phyloP scores from a whole-genome alignment of 2,888 invertebrate genomes.

The Steromphala cineraria region DNA sequence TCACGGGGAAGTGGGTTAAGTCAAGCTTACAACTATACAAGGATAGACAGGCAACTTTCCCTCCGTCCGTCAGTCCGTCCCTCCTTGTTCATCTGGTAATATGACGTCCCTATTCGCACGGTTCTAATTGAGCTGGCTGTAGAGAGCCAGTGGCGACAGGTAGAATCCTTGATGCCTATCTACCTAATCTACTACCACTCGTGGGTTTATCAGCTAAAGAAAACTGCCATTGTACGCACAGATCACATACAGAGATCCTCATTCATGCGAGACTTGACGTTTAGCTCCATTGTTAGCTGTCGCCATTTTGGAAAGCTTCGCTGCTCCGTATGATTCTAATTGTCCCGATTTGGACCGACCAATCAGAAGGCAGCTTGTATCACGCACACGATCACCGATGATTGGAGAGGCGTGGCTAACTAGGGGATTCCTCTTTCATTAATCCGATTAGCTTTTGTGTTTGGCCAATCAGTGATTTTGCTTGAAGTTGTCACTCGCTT shows the following conservation, averaged over 20 bases:
- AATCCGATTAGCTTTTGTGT: conserved; percentile 43
- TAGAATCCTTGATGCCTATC: conserved; percentile 21
- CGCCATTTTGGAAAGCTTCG: conserved; percentile 13
- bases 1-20: conserved; percentile 9
- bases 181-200: conserved; percentile 13
- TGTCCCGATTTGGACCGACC: conserved; percentile 31
- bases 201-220: conserved; percentile 19
- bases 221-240: conserved; percentile 2
- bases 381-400: conserved; percentile 39
- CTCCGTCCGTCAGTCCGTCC: neutral
- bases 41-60: conserved; percentile 17
- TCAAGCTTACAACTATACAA: neutral
- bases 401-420: conserved; percentile 45
- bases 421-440: conserved; percentile 38
- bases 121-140: conserved; percentile 5
- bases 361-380: conserved; percentile 34
- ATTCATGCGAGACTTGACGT: conserved; percentile 11
- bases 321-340: conserved; percentile 17
- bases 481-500: conserved; percentile 42
- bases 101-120: conserved; percentile 6
- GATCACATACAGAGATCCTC: conserved; percentile 8
- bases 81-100: neutral
- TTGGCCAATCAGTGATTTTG: conserved; percentile 43
- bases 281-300: conserved; percentile 2
- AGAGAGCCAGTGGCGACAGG: neutral